Conservation (phyloP, 2,113 vertebrate species). For the Actenoides lindsayi region DNA sequence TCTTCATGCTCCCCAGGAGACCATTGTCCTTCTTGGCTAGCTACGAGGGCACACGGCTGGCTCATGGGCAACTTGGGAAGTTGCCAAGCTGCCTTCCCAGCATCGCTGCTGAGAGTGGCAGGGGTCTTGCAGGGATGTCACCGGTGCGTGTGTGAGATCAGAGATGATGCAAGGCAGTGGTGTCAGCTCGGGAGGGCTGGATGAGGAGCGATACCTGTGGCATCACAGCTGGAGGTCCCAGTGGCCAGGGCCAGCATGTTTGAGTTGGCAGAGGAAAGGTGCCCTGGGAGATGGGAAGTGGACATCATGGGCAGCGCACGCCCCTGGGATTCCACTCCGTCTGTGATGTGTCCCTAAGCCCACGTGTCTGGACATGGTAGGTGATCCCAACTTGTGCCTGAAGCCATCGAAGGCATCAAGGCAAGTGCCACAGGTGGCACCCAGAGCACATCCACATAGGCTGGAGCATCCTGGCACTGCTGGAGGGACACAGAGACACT, state of each 20-base stretch:
- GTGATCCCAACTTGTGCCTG: not conserved
- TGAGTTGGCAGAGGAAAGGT: not conserved
- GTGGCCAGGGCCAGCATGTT: rapidly evolving
- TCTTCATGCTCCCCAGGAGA: not conserved
- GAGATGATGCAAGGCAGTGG: not conserved
- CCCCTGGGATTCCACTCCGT: too few species aligned
- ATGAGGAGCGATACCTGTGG: not conserved
- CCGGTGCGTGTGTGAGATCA: not conserved
- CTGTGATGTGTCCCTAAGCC: not conserved
- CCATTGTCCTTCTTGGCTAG: not conserved
- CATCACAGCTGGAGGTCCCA: not conserved
- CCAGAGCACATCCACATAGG: rapidly evolving
- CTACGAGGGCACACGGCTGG: not conserved
- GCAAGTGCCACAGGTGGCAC: not conserved
- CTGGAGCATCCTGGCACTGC: not conserved
- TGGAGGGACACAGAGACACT: not conserved
- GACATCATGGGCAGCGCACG: not conserved
- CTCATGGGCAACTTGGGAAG: not conserved
- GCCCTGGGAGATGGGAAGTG: not conserved
- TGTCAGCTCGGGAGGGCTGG: not conserved
- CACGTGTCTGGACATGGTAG: rapidly evolving
- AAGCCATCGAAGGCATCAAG: not conserved
- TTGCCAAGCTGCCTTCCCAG: not conserved
- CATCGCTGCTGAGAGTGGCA: not conserved
- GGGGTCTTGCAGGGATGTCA: not conserved